Conservation (phyloP, 2,888 invertebrate species). For the Dysmachus trigonus region DNA sequence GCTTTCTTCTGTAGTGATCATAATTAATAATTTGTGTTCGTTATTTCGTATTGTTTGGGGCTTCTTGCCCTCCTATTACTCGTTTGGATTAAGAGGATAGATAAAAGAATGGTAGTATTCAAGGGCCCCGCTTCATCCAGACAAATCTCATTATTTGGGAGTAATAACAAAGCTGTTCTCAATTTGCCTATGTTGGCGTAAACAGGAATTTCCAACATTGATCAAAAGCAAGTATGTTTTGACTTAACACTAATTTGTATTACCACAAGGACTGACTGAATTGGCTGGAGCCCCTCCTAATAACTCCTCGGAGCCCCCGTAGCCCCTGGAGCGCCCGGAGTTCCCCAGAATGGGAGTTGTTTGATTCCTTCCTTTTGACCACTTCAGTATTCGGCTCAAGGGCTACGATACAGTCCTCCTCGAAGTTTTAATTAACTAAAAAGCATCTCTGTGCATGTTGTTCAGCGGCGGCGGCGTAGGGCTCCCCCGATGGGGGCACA, state of each 20-base stretch:
- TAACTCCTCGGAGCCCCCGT: not conserved
- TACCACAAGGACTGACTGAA: slow-evolving; percentile 11
- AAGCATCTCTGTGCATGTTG: slow-evolving; percentile 41
- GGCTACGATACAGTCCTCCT: slow-evolving; percentile 13
- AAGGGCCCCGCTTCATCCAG: not conserved
- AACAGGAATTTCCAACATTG: not conserved
- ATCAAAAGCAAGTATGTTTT: slow-evolving; percentile 22
- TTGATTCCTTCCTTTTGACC: slow-evolving; percentile 19
- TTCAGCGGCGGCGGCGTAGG: not conserved
- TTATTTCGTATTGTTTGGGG: not conserved
- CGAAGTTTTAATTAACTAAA: slow-evolving; percentile 46
- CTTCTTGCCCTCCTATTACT: not conserved
- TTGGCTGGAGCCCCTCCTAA: not conserved
- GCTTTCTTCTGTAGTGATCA: not conserved
- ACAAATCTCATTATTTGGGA: not conserved
- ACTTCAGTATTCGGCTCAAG: slow-evolving; percentile 15
- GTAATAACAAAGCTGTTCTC: not conserved
- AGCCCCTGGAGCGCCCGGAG: not conserved
- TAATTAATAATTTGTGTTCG: slow-evolving; percentile 22
- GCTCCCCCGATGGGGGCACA: not conserved
- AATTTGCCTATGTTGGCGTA: not conserved
- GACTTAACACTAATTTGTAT: slow-evolving; percentile 32
- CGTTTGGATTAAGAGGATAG: not conserved
- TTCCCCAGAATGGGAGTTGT: not conserved
- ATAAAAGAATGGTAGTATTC: not conserved